Conservation (phyloP, 2,113 vertebrate genomes). For the Pipa parva region DNA sequence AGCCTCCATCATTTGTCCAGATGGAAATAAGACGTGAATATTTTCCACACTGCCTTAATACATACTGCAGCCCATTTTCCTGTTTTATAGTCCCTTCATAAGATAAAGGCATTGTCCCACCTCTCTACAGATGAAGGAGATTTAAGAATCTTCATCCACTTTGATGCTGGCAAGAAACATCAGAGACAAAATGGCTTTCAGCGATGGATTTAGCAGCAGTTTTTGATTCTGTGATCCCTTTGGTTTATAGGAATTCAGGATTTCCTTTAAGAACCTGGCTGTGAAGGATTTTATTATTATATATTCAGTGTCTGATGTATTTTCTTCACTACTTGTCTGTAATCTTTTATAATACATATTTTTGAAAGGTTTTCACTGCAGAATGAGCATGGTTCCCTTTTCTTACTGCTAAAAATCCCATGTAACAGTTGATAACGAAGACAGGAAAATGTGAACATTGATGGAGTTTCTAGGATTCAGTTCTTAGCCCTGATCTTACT, state of each 20-base stretch:
- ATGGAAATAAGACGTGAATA: constrained; percentile 14
- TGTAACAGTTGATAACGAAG: background rate
- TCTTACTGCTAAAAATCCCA: constrained; percentile 8
- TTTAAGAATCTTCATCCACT: constrained; percentile 55
- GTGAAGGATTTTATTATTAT: constrained; percentile 51
- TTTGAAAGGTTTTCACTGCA: constrained; percentile 30
- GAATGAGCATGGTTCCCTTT: constrained; percentile 9
- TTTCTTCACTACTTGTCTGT: constrained; percentile 24
- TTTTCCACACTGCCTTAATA: constrained; percentile 9
- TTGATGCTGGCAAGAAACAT: constrained; percentile 50
- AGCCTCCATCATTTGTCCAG: constrained; percentile 1
- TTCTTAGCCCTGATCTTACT: too few species aligned
- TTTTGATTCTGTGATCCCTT: constrained; percentile 54
- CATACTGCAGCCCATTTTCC: constrained; percentile 18
- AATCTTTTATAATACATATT: constrained; percentile 41
- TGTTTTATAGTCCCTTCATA: constrained; percentile 30
- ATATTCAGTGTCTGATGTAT: constrained; percentile 44
- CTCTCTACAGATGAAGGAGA: constrained; percentile 48
- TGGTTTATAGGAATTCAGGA: constrained; percentile 43
- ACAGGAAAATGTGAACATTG: background rate
- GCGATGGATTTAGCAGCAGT: constrained; percentile 52
- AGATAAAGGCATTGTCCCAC: constrained; percentile 39
- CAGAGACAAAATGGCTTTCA: constrained; percentile 49
- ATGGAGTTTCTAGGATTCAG: too few species aligned
- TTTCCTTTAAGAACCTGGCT: constrained; percentile 50